phyloP scores from a whole-genome alignment of 2,888 invertebrate species.

The Drosophila bunnanda region DNA sequence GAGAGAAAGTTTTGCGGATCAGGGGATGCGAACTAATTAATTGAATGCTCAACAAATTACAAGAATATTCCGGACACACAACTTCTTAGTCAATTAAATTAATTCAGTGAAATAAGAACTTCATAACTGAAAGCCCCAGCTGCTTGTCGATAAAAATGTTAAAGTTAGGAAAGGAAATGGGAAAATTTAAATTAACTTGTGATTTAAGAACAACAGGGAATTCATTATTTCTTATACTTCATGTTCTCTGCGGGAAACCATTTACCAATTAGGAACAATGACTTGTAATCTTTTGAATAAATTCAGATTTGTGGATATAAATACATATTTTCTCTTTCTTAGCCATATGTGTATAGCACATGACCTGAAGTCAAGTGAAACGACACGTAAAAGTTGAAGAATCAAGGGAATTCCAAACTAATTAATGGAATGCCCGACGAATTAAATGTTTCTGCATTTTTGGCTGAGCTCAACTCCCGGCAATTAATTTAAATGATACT shows the following conservation, averaged over 20 bases:
- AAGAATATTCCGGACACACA: not conserved
- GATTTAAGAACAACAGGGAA: not conserved
- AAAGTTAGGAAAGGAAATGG: not conserved
- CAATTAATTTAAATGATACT: slow-evolving; percentile 47
- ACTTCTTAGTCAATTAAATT: slow-evolving; percentile 5
- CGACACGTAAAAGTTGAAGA: not conserved
- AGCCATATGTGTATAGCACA: not conserved
- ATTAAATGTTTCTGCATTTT: slow-evolving; percentile 18
- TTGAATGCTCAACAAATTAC: slow-evolving; percentile 10
- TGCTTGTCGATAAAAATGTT: not conserved
- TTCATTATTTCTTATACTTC: not conserved
- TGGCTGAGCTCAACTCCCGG: slow-evolving; percentile 12
- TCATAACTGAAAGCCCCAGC: not conserved
- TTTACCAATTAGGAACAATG: not conserved
- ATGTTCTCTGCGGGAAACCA: not conserved
- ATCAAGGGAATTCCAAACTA: slow-evolving; percentile 10
- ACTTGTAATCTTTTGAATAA: not conserved
- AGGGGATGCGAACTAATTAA: slow-evolving; percentile 12
- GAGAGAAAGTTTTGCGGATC: not conserved
- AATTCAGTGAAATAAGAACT: slow-evolving; percentile 1
- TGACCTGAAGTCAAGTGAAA: not conserved
- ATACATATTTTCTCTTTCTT: not conserved
- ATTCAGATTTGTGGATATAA: not conserved
- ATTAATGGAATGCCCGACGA: slow-evolving; percentile 15
- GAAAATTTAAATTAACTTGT: not conserved